A percentile compares a stretch with the other conserved stretches of the same genome.
Evolutionary conservation across 2,113 vertebrate species (phyloP).

Genomic region (Pagrus major): DNA sequence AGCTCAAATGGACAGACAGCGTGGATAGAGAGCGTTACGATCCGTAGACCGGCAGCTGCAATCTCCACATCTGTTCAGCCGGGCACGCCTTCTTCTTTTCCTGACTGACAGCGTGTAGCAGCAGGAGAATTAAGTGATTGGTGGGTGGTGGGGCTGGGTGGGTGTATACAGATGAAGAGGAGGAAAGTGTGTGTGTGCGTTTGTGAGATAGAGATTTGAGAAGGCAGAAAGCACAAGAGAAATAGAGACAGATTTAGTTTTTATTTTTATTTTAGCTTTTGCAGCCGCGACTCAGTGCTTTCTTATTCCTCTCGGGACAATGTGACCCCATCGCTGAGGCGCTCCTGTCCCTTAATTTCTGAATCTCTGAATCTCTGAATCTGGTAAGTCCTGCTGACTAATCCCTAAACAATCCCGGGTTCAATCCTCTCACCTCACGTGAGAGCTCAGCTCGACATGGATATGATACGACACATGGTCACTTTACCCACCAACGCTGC

Average conservation of each 20-base stretch:
- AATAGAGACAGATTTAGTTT: constrained; percentile 29
- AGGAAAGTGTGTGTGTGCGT: neutral
- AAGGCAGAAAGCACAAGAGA: neutral
- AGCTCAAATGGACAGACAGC: neutral
- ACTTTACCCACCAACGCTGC: constrained; percentile 9
- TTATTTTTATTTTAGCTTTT: constrained; percentile 34
- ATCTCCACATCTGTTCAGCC: constrained; percentile 67
- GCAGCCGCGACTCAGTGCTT: constrained; percentile 38
- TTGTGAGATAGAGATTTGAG: neutral
- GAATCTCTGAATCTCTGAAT: constrained; percentile 67
- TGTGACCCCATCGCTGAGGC: constrained; percentile 28
- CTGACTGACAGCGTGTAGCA: constrained; percentile 55
- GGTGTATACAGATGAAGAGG: neutral
- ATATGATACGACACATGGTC: constrained; percentile 69
- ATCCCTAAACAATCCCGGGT: constrained; percentile 80
- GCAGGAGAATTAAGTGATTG: constrained; percentile 55
- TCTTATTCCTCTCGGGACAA: constrained; percentile 63
- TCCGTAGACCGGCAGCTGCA: constrained; percentile 54
- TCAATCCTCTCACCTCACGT: constrained; percentile 76
- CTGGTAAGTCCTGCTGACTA: constrained; percentile 74
- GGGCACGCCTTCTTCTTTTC: constrained; percentile 64
- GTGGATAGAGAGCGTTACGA: constrained; percentile 23
- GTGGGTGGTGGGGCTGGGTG: constrained; percentile 11
- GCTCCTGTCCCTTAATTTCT: constrained; percentile 70
- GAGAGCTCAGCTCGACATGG: constrained; percentile 65